phyloP scores from a whole-genome alignment of 2,113 vertebrate genomes.

The Prolemur simus region DNA sequence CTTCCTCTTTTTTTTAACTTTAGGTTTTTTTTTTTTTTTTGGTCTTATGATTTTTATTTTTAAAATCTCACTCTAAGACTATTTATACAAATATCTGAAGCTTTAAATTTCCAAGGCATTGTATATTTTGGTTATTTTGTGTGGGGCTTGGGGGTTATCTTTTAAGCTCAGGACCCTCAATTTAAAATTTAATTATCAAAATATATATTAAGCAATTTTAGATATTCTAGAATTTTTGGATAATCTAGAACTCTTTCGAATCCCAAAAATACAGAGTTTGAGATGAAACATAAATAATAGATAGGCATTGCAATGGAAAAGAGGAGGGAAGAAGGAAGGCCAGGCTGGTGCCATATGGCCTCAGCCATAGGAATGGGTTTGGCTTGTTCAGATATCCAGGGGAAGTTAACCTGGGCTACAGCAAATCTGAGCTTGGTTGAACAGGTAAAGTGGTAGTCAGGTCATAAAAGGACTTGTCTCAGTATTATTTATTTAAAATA shows the following conservation, averaged over 20 bases:
- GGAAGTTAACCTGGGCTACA: background rate
- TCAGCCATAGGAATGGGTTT: background rate
- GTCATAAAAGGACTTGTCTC: background rate
- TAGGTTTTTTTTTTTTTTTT: background rate
- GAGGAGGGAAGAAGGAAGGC: background rate
- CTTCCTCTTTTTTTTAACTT: background rate
- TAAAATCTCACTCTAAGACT: background rate
- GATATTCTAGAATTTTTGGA: background rate
- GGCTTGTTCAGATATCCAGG: background rate
- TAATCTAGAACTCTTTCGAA: background rate
- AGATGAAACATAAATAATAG: background rate
- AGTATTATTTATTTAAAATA: background rate
- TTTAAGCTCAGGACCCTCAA: background rate
- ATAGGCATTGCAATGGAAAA: background rate
- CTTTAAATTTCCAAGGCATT: background rate
- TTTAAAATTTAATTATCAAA: conserved; percentile 21
- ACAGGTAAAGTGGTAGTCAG: background rate
- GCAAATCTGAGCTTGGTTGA: background rate
- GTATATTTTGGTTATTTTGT: background rate
- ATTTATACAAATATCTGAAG: background rate
- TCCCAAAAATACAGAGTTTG: background rate
- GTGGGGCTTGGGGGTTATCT: background rate
- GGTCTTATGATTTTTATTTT: background rate
- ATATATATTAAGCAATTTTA: background rate
- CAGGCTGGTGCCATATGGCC: fast-evolving